These are phyloP conservation scores for Apostichopus japonicus DNA, from an alignment of 35 echinoderm and acorn worm genomes.

Conservation along the genomic window DNA sequence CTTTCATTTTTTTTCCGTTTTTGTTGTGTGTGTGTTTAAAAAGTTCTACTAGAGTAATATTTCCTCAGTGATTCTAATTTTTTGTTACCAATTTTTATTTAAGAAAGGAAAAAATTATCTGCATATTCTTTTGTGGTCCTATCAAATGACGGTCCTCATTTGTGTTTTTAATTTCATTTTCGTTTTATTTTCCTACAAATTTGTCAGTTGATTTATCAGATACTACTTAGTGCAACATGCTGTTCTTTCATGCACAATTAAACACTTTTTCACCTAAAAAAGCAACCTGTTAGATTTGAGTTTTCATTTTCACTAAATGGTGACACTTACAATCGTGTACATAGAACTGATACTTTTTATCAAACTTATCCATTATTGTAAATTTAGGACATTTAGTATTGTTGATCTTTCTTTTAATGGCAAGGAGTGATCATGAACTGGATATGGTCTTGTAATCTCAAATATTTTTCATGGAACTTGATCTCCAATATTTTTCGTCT, in stretches of 20 bases:
- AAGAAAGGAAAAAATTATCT: not conserved
- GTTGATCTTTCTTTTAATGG: too few species aligned
- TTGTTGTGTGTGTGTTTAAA: not conserved
- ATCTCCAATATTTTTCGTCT: too few species aligned
- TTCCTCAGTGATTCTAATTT: not conserved
- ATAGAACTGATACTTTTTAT: not conserved
- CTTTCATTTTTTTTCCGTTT: constrained; percentile 23
- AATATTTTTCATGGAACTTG: too few species aligned
- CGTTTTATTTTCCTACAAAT: not conserved
- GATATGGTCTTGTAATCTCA: too few species aligned
- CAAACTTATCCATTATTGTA: not conserved
- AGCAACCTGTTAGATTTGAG: not conserved
- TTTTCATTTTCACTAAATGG: not conserved
- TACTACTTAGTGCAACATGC: not conserved
- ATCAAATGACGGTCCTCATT: not conserved
- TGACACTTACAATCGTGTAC: not conserved
- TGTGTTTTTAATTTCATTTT: not conserved
- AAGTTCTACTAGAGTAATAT: not conserved
- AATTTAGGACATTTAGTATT: not conserved
- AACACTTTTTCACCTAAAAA: not conserved
- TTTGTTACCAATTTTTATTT: not conserved
- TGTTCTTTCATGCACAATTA: not conserved
- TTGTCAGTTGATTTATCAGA: not conserved
- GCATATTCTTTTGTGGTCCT: not conserved
- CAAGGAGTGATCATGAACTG: too few species aligned